These are phyloP conservation scores for Caenorhabditis auriculariae DNA, from an alignment of 2,888 invertebrate genomes.

Conservation along the genomic window DNA sequence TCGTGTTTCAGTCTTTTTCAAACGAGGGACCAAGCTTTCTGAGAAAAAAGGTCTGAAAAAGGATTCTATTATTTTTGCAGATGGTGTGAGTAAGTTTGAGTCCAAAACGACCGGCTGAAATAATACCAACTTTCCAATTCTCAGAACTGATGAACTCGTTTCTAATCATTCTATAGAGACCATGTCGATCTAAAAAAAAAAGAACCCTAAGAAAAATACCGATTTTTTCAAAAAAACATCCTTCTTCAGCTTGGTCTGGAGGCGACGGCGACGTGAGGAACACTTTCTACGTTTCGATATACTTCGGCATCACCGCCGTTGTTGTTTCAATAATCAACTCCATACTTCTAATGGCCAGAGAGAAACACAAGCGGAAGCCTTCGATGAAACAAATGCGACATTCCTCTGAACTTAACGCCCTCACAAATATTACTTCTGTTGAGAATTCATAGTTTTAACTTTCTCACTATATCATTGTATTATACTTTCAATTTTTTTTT, in stretches of 20 bases:
- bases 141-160: too few species aligned
- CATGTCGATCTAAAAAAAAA: neutral
- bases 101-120: too few species aligned
- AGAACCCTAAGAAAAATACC: neutral
- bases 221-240: neutral
- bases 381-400: conserved; percentile 40
- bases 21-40: too few species aligned
- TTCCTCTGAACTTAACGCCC: conserved; percentile 30
- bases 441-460: conserved; percentile 33
- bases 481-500: too few species aligned
- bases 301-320: conserved; percentile 23
- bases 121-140: too few species aligned
- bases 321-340: conserved; percentile 20
- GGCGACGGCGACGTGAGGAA: conserved; percentile 9
- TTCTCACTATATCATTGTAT: too few species aligned
- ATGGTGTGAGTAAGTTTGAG: too few species aligned
- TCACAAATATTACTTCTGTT: conserved; percentile 27
- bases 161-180: too few species aligned
- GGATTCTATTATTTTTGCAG: too few species aligned
- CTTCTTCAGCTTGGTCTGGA: neutral
- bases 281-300: conserved; percentile 22
- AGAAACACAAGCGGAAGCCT: conserved; percentile 29
- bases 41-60: too few species aligned
- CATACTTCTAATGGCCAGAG: conserved; percentile 17
- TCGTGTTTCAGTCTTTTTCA: too few species aligned